Percentiles rank a stretch among this genome's conserved stretches.
phyloP scores from a whole-genome alignment of 1,140 invertebrate species.

The Rhagoletis pomonella region DNA sequence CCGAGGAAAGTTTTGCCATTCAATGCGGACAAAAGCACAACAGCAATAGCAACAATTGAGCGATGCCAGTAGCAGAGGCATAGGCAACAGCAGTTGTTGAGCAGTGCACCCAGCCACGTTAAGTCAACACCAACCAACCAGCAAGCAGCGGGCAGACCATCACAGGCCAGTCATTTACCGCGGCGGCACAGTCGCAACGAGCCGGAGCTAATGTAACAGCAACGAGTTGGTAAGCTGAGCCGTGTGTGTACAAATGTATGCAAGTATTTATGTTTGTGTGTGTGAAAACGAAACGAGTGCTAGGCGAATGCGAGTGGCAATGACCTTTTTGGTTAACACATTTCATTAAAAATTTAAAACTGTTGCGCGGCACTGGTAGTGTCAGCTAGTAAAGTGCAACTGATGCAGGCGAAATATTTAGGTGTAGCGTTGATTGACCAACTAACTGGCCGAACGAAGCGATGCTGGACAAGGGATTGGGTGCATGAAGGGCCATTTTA shows the following conservation, averaged over 20 bases:
- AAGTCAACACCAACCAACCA: background rate
- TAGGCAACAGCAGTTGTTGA: conserved; percentile 3
- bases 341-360: conserved; percentile 51
- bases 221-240: background rate
- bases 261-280: no score
- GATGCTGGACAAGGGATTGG: background rate
- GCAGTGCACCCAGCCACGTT: conserved; percentile 22
- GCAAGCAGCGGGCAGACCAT: background rate
- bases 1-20: background rate
- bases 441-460: background rate
- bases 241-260: no score
- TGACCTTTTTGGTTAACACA: conserved; percentile 50
- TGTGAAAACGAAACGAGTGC: background rate
- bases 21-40: conserved; percentile 1
- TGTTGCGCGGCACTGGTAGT: background rate
- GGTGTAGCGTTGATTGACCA: background rate
- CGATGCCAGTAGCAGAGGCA: background rate
- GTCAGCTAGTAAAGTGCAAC: conserved; percentile 20
- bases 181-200: background rate
- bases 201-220: background rate
- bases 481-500: background rate
- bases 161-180: background rate
- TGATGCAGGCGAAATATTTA: conserved; percentile 9
- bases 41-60: background rate
- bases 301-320: conserved; percentile 46